These are phyloP conservation scores for Campylomormyrus tamandua DNA, from an alignment of 2,113 vertebrate species.

Conservation along the genomic window DNA sequence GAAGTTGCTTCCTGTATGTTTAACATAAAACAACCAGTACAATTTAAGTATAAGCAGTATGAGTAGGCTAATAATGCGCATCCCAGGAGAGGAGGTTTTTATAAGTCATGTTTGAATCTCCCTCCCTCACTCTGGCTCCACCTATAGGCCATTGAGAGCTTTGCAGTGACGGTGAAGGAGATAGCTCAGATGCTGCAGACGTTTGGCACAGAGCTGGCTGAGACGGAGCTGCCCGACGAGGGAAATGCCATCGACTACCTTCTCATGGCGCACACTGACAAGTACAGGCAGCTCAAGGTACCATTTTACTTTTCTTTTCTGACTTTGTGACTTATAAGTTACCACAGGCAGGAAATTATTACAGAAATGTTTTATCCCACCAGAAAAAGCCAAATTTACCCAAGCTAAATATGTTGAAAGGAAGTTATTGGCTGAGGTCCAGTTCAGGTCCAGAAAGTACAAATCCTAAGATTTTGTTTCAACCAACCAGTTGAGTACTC, in stretches of 20 bases:
- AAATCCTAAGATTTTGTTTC: no score
- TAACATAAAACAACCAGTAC: neutral
- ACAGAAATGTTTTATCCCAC: neutral
- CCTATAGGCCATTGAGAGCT: slow-evolving; percentile 89
- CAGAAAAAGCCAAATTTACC: neutral
- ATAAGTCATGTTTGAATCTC: neutral
- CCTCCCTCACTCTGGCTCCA: slow-evolving; percentile 25
- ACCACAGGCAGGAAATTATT: neutral
- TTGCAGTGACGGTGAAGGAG: slow-evolving; percentile 94
- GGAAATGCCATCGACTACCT: slow-evolving; percentile 74
- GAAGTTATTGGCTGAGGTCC: no score
- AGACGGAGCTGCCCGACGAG: slow-evolving; percentile 78
- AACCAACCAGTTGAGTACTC: no score
- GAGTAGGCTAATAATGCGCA: neutral
- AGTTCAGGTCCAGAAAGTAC: no score
- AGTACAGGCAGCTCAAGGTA: slow-evolving; percentile 88
- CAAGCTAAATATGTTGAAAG: neutral
- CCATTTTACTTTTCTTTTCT: neutral
- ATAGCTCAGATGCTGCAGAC: slow-evolving; percentile 86
- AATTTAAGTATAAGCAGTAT: neutral
- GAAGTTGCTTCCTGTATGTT: neutral
- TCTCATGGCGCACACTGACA: slow-evolving; percentile 71
- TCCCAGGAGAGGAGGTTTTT: neutral
- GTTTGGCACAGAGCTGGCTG: slow-evolving; percentile 86
- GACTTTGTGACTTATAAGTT: neutral